Percentiles rank a stretch among this genome's conserved stretches.
phyloP scores from a whole-genome alignment of 2,113 vertebrate genomes.

The Butorides virescens region DNA sequence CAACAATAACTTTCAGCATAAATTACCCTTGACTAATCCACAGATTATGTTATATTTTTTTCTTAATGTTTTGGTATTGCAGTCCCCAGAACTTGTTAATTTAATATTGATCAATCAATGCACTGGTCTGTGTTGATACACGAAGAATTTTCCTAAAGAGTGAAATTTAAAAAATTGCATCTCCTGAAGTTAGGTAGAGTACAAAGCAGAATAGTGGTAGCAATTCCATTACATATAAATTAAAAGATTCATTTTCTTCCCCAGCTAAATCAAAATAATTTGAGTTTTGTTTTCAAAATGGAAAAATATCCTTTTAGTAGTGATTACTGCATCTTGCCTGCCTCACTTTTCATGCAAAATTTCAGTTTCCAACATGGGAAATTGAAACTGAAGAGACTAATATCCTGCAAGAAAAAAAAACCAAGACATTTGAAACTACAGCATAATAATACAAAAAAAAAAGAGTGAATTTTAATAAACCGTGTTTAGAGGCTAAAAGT shows the following conservation, averaged over 20 bases:
- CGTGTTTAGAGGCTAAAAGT: background rate
- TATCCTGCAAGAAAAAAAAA: background rate
- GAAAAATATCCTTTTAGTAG: background rate
- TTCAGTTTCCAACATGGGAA: background rate
- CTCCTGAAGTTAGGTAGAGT: background rate
- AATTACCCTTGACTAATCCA: background rate
- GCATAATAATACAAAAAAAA: background rate
- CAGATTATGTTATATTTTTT: background rate
- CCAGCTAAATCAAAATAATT: background rate
- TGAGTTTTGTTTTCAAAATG: background rate
- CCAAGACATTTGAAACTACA: background rate
- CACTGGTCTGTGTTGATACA: background rate
- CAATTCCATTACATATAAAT: background rate
- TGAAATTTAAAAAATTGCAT: background rate
- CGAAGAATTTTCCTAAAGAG: background rate
- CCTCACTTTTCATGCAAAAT: background rate
- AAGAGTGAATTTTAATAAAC: background rate
- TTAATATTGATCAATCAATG: background rate
- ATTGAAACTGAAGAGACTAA: background rate
- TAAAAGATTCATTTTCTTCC: background rate
- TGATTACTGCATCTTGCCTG: background rate
- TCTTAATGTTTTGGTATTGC: background rate
- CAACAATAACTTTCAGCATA: background rate
- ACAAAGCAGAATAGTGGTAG: background rate
- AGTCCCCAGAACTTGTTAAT: background rate